A percentile compares a stretch with the other conserved stretches of the same genome.
Conservation (phyloP, 2,113 vertebrate genomes). For the Pseudorectes ferrugineus region DNA sequence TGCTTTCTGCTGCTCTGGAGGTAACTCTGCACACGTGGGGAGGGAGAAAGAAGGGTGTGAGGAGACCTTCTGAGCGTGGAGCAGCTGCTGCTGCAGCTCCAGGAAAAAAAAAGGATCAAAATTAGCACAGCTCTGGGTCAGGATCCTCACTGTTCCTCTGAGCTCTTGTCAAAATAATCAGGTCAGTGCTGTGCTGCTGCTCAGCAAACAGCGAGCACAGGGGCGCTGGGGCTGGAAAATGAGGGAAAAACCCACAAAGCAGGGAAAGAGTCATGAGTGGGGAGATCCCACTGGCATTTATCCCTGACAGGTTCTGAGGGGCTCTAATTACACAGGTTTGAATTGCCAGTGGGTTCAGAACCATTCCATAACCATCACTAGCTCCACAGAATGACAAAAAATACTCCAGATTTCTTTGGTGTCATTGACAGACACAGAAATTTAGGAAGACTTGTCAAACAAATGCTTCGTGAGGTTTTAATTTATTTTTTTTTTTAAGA, state of each 20-base stretch:
- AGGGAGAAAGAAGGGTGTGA: background rate
- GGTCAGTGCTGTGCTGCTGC: background rate
- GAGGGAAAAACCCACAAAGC: background rate
- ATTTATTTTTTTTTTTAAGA: background rate
- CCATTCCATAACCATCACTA: background rate
- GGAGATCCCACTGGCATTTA: background rate
- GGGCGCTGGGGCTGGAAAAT: background rate
- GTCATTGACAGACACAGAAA: background rate
- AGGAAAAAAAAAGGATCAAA: background rate
- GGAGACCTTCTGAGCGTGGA: background rate
- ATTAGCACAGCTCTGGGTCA: background rate
- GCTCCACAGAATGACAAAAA: background rate
- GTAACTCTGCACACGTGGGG: background rate
- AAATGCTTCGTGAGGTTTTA: background rate
- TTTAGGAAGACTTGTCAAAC: background rate
- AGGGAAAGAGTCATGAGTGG: background rate
- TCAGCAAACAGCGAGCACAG: background rate
- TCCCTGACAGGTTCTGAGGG: background rate
- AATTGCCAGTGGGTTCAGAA: background rate
- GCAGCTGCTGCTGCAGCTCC: background rate
- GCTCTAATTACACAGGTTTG: background rate
- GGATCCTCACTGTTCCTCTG: background rate
- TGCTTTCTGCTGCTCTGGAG: background rate
- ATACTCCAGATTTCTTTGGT: background rate
- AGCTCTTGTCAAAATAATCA: slow-evolving; percentile 21